Evolutionary conservation across 2,888 invertebrate genomes (phyloP), one percentile per base, ranked within the genome.

Genomic region (Standfussiana lucernea): DNA sequence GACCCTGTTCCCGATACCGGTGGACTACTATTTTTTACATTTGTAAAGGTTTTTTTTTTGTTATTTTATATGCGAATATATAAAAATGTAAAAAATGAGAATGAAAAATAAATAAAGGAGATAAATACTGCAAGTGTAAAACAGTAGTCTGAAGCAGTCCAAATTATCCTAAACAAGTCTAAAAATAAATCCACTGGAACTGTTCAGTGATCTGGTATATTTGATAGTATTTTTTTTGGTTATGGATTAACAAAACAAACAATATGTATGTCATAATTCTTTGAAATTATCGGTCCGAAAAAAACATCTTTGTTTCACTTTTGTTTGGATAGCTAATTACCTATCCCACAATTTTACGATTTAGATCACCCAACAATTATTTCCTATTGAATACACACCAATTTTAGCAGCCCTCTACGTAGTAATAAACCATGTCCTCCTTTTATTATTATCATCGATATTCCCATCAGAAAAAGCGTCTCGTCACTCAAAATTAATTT

Each of bases 401-500:
- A 74, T 32, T 65, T 37, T 35, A 69, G 18, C n/a, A 61, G 32
- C 24, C n/a, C 53, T 40, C 45, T 24, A 42, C 56, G 10, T 42
- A 50, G 35, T 65, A 68, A 74, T 69, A 67, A 72, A 53, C 21
- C 24, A n/a, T 64, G 47, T 13, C 35, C 21, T 70, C 45, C 45
- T 75, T 79, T 79, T 45, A 83, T n/a, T n/a, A 80, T 74, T 72
- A 80, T 37, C 56, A 64, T 62, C 66, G 76, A 77, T 71, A 84
- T 82, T 35, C 42, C 42, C 40, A 32, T 37, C 66, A 59, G 53
- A 70, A 69, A 68, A 71, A 64, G 35, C 61, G 37, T 56, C 42
- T 74, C 66, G 73, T 80, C 67, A 62, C 53, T 65, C 45, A 69
- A 85, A 85, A 72, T 77, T 71, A 74, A 71, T 84, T 83, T 82